Base-by-base conservation (phyloP, 2,797 vertebrate genomes). In the Rhinatrema bivittatum region DNA sequence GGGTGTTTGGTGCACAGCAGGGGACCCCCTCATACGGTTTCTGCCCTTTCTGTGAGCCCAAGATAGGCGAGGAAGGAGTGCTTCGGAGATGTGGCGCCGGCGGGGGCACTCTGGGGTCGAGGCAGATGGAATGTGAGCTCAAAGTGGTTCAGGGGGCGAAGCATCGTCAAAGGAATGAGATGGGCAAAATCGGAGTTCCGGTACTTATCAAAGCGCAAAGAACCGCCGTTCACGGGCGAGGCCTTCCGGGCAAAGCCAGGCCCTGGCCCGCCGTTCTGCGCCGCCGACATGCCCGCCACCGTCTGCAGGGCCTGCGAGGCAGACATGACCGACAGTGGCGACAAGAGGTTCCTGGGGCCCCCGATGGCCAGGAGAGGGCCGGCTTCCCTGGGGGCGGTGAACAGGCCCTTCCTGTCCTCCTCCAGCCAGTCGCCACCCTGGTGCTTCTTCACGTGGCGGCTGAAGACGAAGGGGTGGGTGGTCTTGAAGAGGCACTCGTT, bases 11-110 rank as follows among this genome's bases (percentile, higher is more conserved):
- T 79, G 78, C 75, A 68, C 77, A 70, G 53, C 35, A 16, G 38
- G 3, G 51, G 72, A 78, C 74, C 74, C 45, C 60, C 70, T 94
- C 84, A 98, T 76, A 92, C 85, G 77, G 93, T 91, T 82, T 94
- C 89, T 68, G 91, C 91, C 85, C 88, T 86, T 79, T 97, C 89
- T 74, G 87, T 89, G 53, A 98, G 85, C 85, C 96, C 96, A 61
- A 99, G 93, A 69, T 97, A 97, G 74, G 94, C 92, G 40, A 98
- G 83, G 83, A 99, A 99, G 87, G 92, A 98, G 93, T 94, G 94
- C 85, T 99, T 99, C 56, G 90, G 89, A 32, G 94, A 91, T 39
- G 81, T 57, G 65, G 86, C 79, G 46, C 84, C 79, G 57, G 75
- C 84, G 2, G 80, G 82, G 42, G 85, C 85, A 71, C 85, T 90